Conservation (phyloP, 37 sponge, comb jelly and placozoan species). For the Hormiphora californensis region DNA sequence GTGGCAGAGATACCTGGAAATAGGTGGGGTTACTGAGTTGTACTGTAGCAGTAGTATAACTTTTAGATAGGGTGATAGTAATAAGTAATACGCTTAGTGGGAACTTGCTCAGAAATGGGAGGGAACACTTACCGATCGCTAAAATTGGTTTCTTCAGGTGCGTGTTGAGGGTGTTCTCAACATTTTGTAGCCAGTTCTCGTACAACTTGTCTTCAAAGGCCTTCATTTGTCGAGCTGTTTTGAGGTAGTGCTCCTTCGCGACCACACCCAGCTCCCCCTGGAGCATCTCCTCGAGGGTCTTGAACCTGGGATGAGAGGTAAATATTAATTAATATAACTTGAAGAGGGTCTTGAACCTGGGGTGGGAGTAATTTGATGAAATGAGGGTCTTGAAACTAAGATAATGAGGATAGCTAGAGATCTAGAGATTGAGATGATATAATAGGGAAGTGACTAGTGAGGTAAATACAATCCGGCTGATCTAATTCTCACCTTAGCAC, state of each 20-base stretch:
- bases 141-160: conserved; percentile 83
- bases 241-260: conserved; percentile 81
- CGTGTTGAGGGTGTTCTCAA: conserved; percentile 65
- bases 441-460: too few relatives aligned
- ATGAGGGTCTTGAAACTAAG: background rate
- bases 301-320: conserved; percentile 58
- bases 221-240: conserved; percentile 89
- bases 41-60: background rate
- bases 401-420: background rate
- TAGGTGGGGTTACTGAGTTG: background rate
- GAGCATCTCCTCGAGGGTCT: conserved; percentile 59
- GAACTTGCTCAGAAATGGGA: background rate
- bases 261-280: conserved; percentile 54
- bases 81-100: background rate
- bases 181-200: conserved; percentile 67
- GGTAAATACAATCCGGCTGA: too few relatives aligned
- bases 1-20: background rate
- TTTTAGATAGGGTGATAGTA: background rate
- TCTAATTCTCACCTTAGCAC: conserved; percentile 63
- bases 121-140: conserved; percentile 47
- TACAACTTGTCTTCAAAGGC: conserved; percentile 82
- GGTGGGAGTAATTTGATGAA: background rate
- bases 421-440: too few relatives aligned
- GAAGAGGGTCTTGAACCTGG: background rate
- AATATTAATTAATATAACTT: background rate